Percentiles rank a stretch among this genome's conserved stretches.
phyloP scores from a whole-genome alignment of 2,888 invertebrate species.

The Ethmia dodecea region DNA sequence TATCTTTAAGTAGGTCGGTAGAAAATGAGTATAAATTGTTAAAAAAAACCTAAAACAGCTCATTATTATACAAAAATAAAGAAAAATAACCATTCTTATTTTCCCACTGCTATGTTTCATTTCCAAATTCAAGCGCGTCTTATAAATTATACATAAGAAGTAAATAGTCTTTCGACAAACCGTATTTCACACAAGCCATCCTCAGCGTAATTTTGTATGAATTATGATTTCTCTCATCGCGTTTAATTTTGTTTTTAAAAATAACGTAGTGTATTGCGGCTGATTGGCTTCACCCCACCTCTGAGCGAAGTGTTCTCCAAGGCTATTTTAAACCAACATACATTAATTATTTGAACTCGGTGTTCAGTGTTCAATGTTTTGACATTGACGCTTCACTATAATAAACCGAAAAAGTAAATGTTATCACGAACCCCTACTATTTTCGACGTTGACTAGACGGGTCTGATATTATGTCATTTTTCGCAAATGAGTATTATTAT shows the following conservation, averaged over 20 bases:
- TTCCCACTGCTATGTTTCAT: too few species aligned
- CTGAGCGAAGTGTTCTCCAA: slow-evolving; percentile 44
- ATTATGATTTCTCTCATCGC: slow-evolving; percentile 15
- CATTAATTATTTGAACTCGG: slow-evolving; percentile 32
- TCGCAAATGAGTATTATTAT: too few species aligned
- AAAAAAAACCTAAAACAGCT: too few species aligned
- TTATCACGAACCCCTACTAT: slow-evolving; percentile 21
- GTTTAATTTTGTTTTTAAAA: slow-evolving; percentile 23
- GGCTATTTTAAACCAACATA: slow-evolving; percentile 40
- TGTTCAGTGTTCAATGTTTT: slow-evolving; percentile 37
- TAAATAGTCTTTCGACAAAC: slow-evolving; percentile 6
- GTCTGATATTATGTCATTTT: too few species aligned
- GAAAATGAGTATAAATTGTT: too few species aligned
- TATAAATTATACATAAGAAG: slow-evolving; percentile 3
- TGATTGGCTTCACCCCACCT: slow-evolving; percentile 23
- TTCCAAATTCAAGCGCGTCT: too few species aligned
- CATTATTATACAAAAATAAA: too few species aligned
- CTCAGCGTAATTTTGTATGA: slow-evolving; percentile 13
- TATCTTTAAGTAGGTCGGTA: too few species aligned
- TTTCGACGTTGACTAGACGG: too few species aligned
- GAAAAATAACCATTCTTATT: too few species aligned
- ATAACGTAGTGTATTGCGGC: slow-evolving; percentile 16
- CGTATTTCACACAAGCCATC: slow-evolving; percentile 4
- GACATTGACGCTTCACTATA: slow-evolving; percentile 34
- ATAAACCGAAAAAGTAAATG: slow-evolving; percentile 21